Base-by-base conservation (phyloP, 2,797 vertebrate genomes). In the Sebastes diploproa region DNA sequence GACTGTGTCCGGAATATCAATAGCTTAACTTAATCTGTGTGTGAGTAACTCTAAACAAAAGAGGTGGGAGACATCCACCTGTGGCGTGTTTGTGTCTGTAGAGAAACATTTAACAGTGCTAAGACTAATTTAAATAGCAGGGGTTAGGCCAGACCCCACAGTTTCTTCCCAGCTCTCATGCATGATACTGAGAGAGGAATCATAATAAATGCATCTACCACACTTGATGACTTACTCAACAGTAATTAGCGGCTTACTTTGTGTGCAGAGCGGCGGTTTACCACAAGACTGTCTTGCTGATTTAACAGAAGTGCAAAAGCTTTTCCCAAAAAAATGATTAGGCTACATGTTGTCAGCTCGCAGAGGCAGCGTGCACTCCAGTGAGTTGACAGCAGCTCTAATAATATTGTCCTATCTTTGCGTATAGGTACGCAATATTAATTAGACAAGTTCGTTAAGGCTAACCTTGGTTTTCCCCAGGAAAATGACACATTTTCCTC, bases 401-500 rank as follows among this genome's bases (percentile, higher is more conserved):
- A 93, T 93, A 93, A 92, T 90, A 91, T 86, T 86, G 82, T 92
- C 91, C 93, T 93, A 74, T 83, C 88, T 84, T 89, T 86, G 82
- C 75, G 68, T 69, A 50, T 50, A 83, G 84, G 84, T 89, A 77
- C 72, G 80, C 88, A 87, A 63, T 92, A 94, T 95, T 95, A 95
- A 95, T 96, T 96, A 94, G 93, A 93, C 85, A 86, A 91, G 94
- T 94, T 95, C 67, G 66, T 66, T 50, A 84, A 91, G 85, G 80
- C 89, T 90, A 93, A 94, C 92, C 91, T 92, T 86, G 88, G 82
- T 87, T 90, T 95, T 91, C 78, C 80, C 82, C 74, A 83, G 79
- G 94, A 93, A 95, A 91, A 93, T 65, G 90, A 94, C 94, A 92
- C 87, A 91, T 92, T 94, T 52, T 52, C 85, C 71, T 86, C 86